Evolutionary conservation across 2,888 invertebrate genomes (phyloP), one percentile per base, ranked within the genome.

Genomic region (Myathropa florea): DNA sequence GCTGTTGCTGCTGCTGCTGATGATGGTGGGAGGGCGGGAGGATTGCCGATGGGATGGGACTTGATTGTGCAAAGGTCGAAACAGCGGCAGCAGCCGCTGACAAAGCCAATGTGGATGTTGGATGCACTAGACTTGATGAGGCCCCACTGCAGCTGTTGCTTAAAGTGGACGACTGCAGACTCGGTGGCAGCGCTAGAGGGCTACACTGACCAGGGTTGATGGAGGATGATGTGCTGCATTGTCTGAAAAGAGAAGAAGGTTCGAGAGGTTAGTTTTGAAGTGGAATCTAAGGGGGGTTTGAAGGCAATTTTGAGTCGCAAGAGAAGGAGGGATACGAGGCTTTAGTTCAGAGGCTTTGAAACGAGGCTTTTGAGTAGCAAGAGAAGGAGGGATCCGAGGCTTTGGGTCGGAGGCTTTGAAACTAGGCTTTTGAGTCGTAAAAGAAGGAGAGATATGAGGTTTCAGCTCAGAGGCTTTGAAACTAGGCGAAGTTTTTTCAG

Each of bases 161-260:
- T 78, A 91, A 78, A 23, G 90, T 88, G 36, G 91, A 91, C 7
- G 91, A 90, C 88, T 91, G 92, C 80, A 92, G 82, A 63, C 91
- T 92, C 77, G 92, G 92, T 10, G 91, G 91, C 46, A 92, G 91
- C 83, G 90, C 90, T 75, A 92, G 83, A 3, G 92, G 91, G 86
- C 91, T 92, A 87, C 91, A 92, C 88, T 90, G 92, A 79, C 91
- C 91, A 14, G 89, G 88, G 68, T 70, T 85, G 68, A 78, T 68
- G 61, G 81, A 60, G 9, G 85, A 81, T 59, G 68, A 68, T 1
- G 82, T 77, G 53, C 36, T 77, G 82, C 85, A 85, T 85, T 85
- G 85, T 55, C 85, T 85, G 68, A 0, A 82, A 82, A n/a, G 4
- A 75, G 21, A n/a, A 63, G n/a, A 39, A 18, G 55, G 12, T 24